Percentiles rank a stretch among this genome's conserved stretches.
Conservation (phyloP, 2,113 vertebrate genomes). For the Nanorana parkeri region DNA sequence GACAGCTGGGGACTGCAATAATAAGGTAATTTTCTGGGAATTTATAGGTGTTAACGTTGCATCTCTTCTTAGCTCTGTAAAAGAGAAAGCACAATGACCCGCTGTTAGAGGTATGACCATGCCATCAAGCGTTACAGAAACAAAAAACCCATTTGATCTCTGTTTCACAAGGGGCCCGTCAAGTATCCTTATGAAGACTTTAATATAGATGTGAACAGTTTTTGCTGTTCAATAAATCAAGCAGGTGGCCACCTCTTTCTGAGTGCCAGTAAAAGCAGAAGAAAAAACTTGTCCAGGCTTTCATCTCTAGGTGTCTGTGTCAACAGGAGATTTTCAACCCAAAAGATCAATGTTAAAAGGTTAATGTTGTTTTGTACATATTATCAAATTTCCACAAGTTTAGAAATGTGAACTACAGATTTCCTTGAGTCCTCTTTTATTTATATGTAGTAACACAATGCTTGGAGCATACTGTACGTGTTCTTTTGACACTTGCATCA, state of each 20-base stretch:
- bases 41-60: conserved; percentile 86
- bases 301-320: neutral
- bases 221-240: neutral
- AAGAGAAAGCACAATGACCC: conserved; percentile 51
- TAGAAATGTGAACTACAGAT: neutral
- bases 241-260: neutral
- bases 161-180: neutral
- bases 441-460: no score
- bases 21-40: conserved; percentile 89
- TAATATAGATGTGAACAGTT: neutral
- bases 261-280: neutral
- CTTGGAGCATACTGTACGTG: no score
- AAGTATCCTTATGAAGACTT: neutral
- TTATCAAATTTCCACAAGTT: neutral
- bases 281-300: neutral
- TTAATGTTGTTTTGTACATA: neutral
- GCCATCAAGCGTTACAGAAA: neutral
- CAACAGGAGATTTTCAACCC: no score
- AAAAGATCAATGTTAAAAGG: neutral
- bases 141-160: neutral
- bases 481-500: no score
- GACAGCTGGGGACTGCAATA: conserved; percentile 96
- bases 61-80: conserved; percentile 83
- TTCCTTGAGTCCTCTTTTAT: no score
- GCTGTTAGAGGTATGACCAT: neutral